Conservation (phyloP, 2,888 invertebrate species). For the Trichopria drosophilae region DNA sequence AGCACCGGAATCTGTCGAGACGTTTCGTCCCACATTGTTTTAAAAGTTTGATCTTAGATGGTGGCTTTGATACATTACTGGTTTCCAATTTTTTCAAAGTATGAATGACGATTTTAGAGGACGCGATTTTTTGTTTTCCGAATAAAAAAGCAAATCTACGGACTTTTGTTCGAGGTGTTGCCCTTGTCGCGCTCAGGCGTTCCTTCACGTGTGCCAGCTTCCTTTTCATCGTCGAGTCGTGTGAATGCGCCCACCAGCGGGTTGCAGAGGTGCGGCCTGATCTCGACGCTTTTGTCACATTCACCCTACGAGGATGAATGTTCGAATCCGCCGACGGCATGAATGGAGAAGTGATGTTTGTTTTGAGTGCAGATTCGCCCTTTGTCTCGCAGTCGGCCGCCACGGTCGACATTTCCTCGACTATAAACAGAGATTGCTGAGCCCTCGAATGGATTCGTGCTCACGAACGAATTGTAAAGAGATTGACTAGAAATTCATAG, state of each 20-base stretch:
- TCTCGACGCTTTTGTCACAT: conserved; percentile 42
- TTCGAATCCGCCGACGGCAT: conserved; percentile 40
- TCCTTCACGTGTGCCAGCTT: conserved; percentile 39
- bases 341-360: conserved; percentile 52
- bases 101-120: too few relatives aligned
- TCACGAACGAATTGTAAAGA: too few relatives aligned
- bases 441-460: conserved; percentile 17
- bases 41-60: too few relatives aligned
- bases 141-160: too few relatives aligned
- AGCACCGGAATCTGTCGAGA: too few relatives aligned
- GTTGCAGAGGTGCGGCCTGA: conserved; percentile 41
- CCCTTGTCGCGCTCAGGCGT: conserved; percentile 41
- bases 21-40: too few relatives aligned
- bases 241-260: conserved; percentile 45
- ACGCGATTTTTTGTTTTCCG: too few relatives aligned
- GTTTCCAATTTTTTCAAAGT: too few relatives aligned
- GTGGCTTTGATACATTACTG: too few relatives aligned
- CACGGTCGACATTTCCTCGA: conserved; percentile 34
- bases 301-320: conserved; percentile 37
- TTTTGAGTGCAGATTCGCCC: conserved; percentile 55
- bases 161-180: conserved; percentile 45
- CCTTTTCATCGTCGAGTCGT: conserved; percentile 49
- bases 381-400: conserved; percentile 51
- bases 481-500: too few relatives aligned
- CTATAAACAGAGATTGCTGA: conserved; percentile 30